Evolutionary conservation across 1,140 invertebrate genomes (phyloP).

Genomic region (Eueides isabella): DNA sequence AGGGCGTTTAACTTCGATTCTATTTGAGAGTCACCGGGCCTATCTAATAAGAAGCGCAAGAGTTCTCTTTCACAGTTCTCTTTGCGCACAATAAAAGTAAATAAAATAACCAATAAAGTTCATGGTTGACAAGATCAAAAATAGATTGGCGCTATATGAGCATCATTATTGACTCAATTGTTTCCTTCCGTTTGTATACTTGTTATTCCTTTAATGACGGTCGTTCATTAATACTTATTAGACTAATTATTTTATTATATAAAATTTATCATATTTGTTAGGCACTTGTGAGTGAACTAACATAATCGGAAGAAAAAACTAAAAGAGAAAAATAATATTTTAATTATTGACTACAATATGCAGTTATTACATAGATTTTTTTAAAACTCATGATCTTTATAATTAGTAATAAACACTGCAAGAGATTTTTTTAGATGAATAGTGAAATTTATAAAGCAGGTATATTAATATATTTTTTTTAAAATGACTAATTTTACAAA

Average conservation of each 20-base stretch:
- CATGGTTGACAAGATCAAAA: conserved; percentile 47
- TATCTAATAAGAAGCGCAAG: background rate
- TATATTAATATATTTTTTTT: no score
- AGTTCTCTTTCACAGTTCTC: background rate
- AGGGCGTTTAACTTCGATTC: background rate
- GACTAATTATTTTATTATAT: background rate
- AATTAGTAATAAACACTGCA: no score
- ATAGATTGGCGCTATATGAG: conserved; percentile 46
- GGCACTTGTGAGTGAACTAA: background rate
- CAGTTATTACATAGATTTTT: no score
- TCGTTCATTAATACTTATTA: conserved; percentile 18
- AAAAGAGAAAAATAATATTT: background rate
- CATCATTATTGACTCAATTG: conserved; percentile 66
- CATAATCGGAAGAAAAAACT: background rate
- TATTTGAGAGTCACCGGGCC: background rate
- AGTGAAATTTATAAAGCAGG: background rate
- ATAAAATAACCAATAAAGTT: conserved; percentile 25
- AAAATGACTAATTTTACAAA: background rate
- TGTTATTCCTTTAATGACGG: conserved; percentile 46
- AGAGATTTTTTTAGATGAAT: background rate
- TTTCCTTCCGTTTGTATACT: conserved; percentile 64
- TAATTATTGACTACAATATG: background rate
- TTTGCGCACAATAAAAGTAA: background rate
- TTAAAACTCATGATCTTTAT: no score
- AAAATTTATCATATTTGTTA: background rate